Evolutionary conservation across 2,888 invertebrate species (phyloP).

Genomic region (Caenorhabditis uteleia): DNA sequence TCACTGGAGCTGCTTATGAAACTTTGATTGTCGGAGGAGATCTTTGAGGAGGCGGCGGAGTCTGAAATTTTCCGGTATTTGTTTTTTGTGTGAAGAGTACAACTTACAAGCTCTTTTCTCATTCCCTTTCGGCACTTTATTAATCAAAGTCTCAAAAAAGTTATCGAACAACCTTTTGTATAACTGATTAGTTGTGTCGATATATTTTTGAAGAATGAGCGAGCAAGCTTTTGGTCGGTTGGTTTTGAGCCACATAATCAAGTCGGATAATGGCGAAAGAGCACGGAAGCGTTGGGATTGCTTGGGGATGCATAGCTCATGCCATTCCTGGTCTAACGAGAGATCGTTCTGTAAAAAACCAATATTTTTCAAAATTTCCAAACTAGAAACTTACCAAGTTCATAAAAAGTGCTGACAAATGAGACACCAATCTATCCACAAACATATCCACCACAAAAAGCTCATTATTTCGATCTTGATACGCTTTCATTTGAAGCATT

Average conservation of each 20-base stretch:
- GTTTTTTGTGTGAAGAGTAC: too few relatives aligned
- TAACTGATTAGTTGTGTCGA: conserved; percentile 54
- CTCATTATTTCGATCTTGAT: conserved; percentile 60
- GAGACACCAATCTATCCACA: conserved; percentile 83
- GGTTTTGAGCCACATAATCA: conserved; percentile 58
- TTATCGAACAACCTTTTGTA: conserved; percentile 61
- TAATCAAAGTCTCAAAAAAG: conserved; percentile 44
- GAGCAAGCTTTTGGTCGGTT: conserved; percentile 72
- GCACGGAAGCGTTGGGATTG: conserved; percentile 84
- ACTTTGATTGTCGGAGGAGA: conserved; percentile 28
- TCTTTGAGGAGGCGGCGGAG: conserved; percentile 20
- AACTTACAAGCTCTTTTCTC: conserved; percentile 23
- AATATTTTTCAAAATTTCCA: not conserved
- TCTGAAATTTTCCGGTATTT: conserved; percentile 6
- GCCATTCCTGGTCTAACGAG: conserved; percentile 57
- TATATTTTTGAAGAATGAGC: conserved; percentile 56
- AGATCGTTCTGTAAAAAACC: conserved; percentile 50
- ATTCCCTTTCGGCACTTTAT: conserved; percentile 35
- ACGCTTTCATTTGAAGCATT: conserved; percentile 53
- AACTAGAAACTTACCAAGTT: conserved; percentile 77
- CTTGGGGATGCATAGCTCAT: conserved; percentile 78
- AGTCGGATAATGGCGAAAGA: conserved; percentile 76
- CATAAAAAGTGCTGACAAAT: conserved; percentile 91
- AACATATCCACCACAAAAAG: conserved; percentile 82
- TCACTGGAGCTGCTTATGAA: conserved; percentile 33